Percentiles rank a stretch among this genome's conserved stretches.
phyloP scores from a whole-genome alignment of 2,797 vertebrate species.

The Phrynocephalus vlangalii region DNA sequence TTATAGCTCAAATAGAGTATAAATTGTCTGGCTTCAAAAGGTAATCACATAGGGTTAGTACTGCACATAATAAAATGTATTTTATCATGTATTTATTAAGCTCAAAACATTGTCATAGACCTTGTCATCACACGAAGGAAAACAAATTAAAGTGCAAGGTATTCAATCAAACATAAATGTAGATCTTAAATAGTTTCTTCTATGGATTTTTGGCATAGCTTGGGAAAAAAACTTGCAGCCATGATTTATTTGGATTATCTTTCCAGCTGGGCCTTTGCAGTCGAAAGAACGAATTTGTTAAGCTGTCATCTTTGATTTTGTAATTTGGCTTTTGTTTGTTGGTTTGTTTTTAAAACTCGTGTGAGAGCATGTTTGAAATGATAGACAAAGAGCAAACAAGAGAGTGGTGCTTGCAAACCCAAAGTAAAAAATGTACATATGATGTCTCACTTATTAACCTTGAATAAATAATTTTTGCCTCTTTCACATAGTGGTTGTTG shows the following conservation, averaged over 20 bases:
- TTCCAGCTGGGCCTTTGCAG: too few species aligned
- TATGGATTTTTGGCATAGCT: background rate
- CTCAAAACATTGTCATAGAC: conserved; percentile 23
- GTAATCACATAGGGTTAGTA: conserved; percentile 50
- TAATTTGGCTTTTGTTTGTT: background rate
- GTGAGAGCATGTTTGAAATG: background rate
- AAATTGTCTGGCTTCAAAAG: conserved; percentile 32
- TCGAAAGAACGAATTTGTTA: too few species aligned
- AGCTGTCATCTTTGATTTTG: background rate
- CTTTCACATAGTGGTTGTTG: background rate
- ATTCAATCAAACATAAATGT: background rate
- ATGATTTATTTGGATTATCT: too few species aligned
- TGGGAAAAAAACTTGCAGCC: too few species aligned
- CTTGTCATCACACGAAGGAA: conserved; percentile 25
- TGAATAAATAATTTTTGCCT: background rate
- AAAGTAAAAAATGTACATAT: background rate
- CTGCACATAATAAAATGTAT: conserved; percentile 6
- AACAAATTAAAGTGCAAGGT: conserved; percentile 7
- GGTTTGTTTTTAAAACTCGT: background rate
- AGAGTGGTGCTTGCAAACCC: background rate
- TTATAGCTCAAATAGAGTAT: background rate
- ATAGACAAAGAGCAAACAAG: background rate
- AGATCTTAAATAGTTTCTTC: background rate
- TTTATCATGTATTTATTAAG: conserved; percentile 33
- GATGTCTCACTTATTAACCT: too few species aligned